A percentile compares a stretch with the other conserved stretches of the same genome.
These are phyloP conservation scores for Pangasius macronema DNA, from an alignment of 2,797 vertebrate genomes.

Conservation along the genomic window DNA sequence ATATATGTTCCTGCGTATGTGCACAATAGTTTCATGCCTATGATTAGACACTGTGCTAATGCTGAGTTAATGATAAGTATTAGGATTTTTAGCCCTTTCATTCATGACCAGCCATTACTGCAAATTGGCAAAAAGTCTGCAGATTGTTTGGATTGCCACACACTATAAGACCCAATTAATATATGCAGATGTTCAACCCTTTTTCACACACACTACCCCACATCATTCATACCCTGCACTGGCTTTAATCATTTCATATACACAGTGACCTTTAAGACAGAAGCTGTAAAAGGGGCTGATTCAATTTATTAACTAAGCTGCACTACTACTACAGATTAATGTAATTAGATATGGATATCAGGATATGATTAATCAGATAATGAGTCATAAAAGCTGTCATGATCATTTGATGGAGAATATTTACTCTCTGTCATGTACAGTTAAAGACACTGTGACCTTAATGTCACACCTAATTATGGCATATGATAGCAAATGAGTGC, in stretches of 20 bases:
- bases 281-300: background rate
- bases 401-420: slow-evolving; percentile 35
- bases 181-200: background rate
- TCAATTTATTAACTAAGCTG: slow-evolving; percentile 22
- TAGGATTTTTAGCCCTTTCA: background rate
- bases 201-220: background rate
- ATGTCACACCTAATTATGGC: slow-evolving; percentile 65
- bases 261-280: background rate
- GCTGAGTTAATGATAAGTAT: background rate
- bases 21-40: background rate
- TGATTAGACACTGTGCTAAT: background rate
- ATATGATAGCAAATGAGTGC: slow-evolving; percentile 70
- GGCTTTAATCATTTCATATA: background rate
- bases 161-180: background rate
- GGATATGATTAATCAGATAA: slow-evolving; percentile 37
- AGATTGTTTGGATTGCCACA: background rate
- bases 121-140: background rate
- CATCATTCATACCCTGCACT: background rate
- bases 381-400: slow-evolving; percentile 37
- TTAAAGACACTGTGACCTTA: slow-evolving; percentile 61
- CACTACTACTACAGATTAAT: slow-evolving; percentile 16
- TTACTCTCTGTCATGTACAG: slow-evolving; percentile 36
- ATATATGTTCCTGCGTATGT: background rate
- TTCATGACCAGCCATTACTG: background rate
- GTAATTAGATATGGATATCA: slow-evolving; percentile 18